Conservation (phyloP, 2,113 vertebrate genomes). For the Galemys pyrenaicus region DNA sequence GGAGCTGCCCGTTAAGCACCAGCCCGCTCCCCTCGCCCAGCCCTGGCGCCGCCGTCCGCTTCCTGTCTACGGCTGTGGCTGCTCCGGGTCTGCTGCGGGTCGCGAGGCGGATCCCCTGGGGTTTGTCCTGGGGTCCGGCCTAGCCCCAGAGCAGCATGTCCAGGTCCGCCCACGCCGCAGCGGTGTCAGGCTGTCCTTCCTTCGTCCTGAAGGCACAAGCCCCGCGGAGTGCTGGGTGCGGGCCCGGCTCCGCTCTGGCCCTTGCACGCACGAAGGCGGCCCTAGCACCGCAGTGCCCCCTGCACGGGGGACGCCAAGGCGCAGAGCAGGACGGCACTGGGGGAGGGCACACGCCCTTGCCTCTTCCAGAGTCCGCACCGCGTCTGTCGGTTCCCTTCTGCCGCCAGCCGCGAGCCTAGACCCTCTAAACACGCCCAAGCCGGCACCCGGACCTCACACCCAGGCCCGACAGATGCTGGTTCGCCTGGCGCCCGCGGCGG, state of each 20-base stretch:
- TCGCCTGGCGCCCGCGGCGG: neutral
- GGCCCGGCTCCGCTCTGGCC: neutral
- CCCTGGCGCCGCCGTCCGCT: neutral
- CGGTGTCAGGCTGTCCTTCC: neutral
- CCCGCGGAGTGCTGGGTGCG: neutral
- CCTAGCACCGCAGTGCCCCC: accelerated
- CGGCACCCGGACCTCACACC: neutral
- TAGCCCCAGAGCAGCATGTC: neutral
- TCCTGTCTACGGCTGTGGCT: neutral
- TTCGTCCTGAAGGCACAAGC: neutral
- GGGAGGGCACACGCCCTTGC: neutral
- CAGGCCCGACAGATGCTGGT: neutral
- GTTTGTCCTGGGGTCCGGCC: neutral
- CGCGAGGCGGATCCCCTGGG: neutral
- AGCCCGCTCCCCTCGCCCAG: neutral
- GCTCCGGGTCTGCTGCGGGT: neutral
- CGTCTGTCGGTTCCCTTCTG: neutral
- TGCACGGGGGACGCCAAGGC: neutral
- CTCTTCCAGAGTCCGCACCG: too few species aligned
- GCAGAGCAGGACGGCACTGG: neutral
- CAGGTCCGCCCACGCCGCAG: accelerated
- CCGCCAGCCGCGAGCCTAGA: neutral
- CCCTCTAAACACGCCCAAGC: neutral
- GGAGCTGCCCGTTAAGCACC: neutral
- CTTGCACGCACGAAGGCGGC: accelerated